A percentile compares a stretch with the other conserved stretches of the same genome.
phyloP scores from a whole-genome alignment of 2,888 invertebrate species.

The Sturmia bella region DNA sequence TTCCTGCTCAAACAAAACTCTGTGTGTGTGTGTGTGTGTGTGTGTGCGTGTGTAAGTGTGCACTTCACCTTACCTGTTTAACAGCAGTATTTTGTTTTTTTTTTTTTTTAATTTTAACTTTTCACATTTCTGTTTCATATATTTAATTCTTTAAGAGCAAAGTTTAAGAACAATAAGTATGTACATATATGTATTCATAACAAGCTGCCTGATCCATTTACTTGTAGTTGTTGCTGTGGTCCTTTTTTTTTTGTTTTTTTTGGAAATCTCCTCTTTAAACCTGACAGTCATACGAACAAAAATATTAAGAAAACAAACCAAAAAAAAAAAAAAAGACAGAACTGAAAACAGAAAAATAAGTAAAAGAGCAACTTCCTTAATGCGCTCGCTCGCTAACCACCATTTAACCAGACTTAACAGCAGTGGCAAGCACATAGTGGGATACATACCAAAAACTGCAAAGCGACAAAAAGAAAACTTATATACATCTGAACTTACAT shows the following conservation, averaged over 20 bases:
- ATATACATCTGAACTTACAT: neutral
- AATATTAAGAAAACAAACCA: neutral
- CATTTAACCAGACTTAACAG: conserved; percentile 59
- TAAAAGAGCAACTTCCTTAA: conserved; percentile 58
- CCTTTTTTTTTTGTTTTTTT: conserved; percentile 32
- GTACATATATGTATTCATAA: neutral
- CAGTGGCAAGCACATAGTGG: conserved; percentile 50
- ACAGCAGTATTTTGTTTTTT: conserved; percentile 1
- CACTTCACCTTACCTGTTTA: conserved; percentile 1
- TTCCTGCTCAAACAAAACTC: neutral
- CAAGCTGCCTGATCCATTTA: conserved; percentile 12
- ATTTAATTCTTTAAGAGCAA: conserved; percentile 28
- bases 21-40: too few species aligned
- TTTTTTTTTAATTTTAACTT: conserved; percentile 7
- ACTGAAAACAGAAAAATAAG: conserved; percentile 9
- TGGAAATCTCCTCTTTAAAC: conserved; percentile 48
- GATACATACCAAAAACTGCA: conserved; percentile 37
- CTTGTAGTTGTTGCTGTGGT: conserved; percentile 24
- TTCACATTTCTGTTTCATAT: conserved; percentile 6
- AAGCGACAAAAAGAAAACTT: conserved; percentile 1
- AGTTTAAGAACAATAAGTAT: conserved; percentile 4
- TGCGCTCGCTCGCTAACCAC: conserved; percentile 48
- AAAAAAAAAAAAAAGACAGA: neutral
- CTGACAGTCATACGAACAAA: conserved; percentile 5
- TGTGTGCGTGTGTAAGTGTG: too few species aligned